A percentile compares a stretch with the other conserved stretches of the same genome.
Conservation (phyloP, 2,113 vertebrate genomes). For the Sylvietta virens region DNA sequence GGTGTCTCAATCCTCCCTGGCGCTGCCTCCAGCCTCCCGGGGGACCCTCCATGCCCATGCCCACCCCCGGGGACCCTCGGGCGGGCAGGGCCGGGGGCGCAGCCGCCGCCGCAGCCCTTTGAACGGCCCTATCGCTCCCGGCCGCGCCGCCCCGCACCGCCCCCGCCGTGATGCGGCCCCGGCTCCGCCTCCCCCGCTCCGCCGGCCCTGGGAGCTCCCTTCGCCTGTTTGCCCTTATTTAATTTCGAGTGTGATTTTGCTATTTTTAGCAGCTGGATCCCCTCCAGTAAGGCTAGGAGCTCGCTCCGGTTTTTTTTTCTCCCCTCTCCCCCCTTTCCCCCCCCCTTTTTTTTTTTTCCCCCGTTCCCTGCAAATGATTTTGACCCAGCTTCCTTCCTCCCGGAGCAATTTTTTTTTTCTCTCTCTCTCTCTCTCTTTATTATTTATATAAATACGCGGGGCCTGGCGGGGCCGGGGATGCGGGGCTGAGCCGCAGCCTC, state of each 20-base stretch:
- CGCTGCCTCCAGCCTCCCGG: neutral
- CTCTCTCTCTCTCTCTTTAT: neutral
- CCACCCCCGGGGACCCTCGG: neutral
- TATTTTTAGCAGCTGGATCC: slow-evolving; percentile 64
- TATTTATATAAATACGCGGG: slow-evolving; percentile 46
- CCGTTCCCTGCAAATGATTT: slow-evolving; percentile 10
- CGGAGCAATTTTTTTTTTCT: neutral
- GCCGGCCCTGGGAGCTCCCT: slow-evolving; percentile 45
- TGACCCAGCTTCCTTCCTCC: slow-evolving; percentile 50
- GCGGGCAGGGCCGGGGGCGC: neutral
- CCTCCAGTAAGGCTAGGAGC: slow-evolving; percentile 47
- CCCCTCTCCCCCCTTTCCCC: accelerated
- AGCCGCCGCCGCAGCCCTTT: slow-evolving; percentile 5
- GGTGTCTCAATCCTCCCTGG: neutral
- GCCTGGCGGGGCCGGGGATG: slow-evolving; percentile 13
- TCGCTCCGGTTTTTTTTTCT: neutral
- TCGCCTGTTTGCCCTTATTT: slow-evolving; percentile 59
- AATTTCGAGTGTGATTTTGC: slow-evolving; percentile 67
- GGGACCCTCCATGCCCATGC: neutral
- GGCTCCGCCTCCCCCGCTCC: slow-evolving; percentile 30
- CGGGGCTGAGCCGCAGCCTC: slow-evolving; percentile 30
- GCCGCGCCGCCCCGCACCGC: neutral
- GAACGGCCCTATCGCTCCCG: slow-evolving; percentile 10
- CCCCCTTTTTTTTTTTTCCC: neutral
- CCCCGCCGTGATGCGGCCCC: slow-evolving; percentile 35